These are phyloP conservation scores for Heliconius charithonia DNA, from an alignment of 2,888 invertebrate species.

Conservation along the genomic window DNA sequence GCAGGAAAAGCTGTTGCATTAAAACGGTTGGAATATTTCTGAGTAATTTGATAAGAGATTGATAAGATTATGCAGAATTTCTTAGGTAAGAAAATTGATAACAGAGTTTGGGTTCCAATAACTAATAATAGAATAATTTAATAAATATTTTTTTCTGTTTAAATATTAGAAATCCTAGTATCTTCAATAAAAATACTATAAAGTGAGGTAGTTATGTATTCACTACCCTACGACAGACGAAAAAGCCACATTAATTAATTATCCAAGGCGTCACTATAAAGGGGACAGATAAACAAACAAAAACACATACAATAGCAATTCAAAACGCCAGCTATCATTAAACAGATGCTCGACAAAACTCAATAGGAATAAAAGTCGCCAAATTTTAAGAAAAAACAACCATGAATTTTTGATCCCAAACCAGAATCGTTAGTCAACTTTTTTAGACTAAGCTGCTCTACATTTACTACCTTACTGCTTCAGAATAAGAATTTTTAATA, in stretches of 20 bases:
- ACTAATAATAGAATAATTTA: background rate
- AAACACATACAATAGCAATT: constrained; percentile 47
- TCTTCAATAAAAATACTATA: background rate
- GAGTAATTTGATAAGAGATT: constrained; percentile 1
- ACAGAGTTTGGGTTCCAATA: background rate
- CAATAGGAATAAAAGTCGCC: constrained; percentile 76
- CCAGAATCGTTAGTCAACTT: constrained; percentile 83
- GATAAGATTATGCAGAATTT: background rate
- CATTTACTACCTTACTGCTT: constrained; percentile 51
- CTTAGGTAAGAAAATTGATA: constrained; percentile 7
- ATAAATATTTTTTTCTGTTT: background rate
- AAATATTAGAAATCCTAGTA: background rate
- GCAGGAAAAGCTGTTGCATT: background rate
- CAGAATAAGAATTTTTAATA: constrained; percentile 44
- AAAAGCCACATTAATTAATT: constrained; percentile 30
- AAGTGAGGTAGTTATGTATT: background rate
- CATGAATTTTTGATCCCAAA: constrained; percentile 82
- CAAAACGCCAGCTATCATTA: constrained; percentile 61
- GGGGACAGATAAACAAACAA: constrained; percentile 43
- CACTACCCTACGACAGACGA: background rate
- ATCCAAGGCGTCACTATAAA: constrained; percentile 13
- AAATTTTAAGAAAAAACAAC: constrained; percentile 62
- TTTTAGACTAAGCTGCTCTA: constrained; percentile 60
- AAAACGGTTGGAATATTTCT: constrained; percentile 8
- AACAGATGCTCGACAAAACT: constrained; percentile 71